Evolutionary conservation across 2,797 vertebrate genomes (phyloP), one percentile per base, ranked within the genome.

Genomic region (Selene dorsalis): DNA sequence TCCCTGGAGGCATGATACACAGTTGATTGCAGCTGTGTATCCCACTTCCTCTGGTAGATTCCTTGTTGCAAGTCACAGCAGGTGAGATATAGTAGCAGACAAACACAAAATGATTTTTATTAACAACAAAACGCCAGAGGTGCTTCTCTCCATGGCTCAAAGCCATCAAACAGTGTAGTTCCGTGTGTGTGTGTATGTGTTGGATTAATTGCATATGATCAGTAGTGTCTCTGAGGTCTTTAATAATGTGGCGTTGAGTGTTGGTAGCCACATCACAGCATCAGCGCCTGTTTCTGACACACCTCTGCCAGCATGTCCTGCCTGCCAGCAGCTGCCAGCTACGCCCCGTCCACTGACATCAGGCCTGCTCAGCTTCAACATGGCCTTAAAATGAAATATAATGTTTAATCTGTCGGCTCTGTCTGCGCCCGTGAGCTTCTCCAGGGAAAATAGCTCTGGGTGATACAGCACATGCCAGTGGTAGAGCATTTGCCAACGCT

Each of bases 11-110:
- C 3, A 22, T 12, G 18, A 57, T 32, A 5, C 22, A 14, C 5
- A 35, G 47, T 12, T 72, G 32, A 26, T 50, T 78, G 60, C 65
- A 69, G 18, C 50, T 50, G n/a, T 26, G 61, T 12, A 22, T 18
- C 52, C 59, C 16, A 41, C 38, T 11, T 55, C 43, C 53, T 57
- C 81, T 78, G 67, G 80, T 66, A 22, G 79, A 90, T 89, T 93
- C 84, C 85, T 86, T 26, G 59, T 80, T 87, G 74, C 91, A 91
- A 90, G 92, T 91, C 22, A 4, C 13, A 87, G 82, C 90, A 93
- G 13, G 90, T 11, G 45, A 69, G 75, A 65, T 48, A 41, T 72
- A 41, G 72, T 61, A 63, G 61, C 56, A 77, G 74, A 82, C 58
- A 82, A 83, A 86, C 71, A 77, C 59, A 79, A 86, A 88, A 82